Base-by-base conservation (phyloP, 2,113 vertebrate genomes). In the Ifrita kowaldi region DNA sequence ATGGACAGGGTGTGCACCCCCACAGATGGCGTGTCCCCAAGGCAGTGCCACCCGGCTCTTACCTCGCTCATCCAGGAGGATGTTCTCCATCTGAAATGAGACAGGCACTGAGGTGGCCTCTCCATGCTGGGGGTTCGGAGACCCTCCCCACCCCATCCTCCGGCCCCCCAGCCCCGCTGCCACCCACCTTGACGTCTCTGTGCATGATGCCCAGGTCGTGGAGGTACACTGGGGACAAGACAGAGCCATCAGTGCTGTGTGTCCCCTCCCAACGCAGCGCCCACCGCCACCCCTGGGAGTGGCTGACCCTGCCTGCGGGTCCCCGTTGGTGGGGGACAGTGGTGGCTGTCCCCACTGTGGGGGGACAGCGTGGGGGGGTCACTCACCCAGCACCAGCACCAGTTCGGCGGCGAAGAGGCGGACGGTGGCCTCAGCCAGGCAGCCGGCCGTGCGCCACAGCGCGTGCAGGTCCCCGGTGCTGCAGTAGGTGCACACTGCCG, bases 151-250 rank as follows among this genome's bases (percentile, higher is more conserved):
- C 2, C 10, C 50, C 53, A 42, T 23, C 28, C 49, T 59, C 37
- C 3, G 4, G 5, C 24, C 56, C 67, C 55, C 49, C 4, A 8
- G 18, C 24, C 65, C 42, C 2, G 0, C 83, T 49, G 28, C 55
- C 62, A 86, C 91, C 27, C 97, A 99, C 99, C 98, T 99, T 99
- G 62, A 99, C 97, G 3, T 99, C 99, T 90, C 99, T 98, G 95
- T 99, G 99, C 75, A 99, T 98, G 78, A 99, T 98, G 18, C 99
- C 99, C 98, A 99, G 96, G 94, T 99, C 98, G 12, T 99, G 99
- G 62, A 99, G 98, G 93, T 99, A 99, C 18, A 98, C 99, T 99
- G 95, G 13, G 78, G 64, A 80, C 78, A 74, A 97, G 42, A 95
- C 6, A 4, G 73, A 75, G 71, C 41, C 2, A 1, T 93, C 47